A percentile compares a stretch with the other conserved stretches of the same genome.
These are phyloP conservation scores for Pygoscelis adeliae DNA, from an alignment of 2,113 vertebrate genomes.

Conservation along the genomic window DNA sequence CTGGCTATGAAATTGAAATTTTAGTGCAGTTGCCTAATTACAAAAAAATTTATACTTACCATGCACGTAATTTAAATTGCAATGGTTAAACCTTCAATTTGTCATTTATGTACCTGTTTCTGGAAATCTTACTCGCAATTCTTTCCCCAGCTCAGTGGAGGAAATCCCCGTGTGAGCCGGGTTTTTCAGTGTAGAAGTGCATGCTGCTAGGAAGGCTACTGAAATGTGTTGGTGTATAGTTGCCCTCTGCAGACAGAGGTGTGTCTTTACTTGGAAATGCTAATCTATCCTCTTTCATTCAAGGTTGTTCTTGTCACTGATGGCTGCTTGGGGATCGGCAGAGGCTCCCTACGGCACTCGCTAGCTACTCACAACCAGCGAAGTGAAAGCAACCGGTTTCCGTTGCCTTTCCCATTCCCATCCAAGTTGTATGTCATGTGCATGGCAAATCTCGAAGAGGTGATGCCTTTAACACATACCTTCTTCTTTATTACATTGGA, in stretches of 20 bases:
- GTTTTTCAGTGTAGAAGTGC: background rate
- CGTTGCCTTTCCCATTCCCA: conserved; percentile 92
- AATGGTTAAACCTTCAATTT: background rate
- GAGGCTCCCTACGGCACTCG: conserved; percentile 91
- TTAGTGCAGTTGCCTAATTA: background rate
- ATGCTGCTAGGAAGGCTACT: background rate
- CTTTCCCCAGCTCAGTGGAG: background rate
- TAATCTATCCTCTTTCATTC: background rate
- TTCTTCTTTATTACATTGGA: background rate
- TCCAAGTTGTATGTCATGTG: conserved; percentile 95
- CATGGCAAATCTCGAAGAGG: conserved; percentile 96
- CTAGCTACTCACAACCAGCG: conserved; percentile 87
- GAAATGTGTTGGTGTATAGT: background rate
- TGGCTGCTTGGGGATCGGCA: conserved; percentile 93
- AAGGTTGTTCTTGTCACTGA: conserved; percentile 96
- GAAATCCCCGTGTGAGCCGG: background rate
- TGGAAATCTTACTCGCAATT: background rate
- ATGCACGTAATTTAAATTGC: background rate
- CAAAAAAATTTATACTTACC: background rate
- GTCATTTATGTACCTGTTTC: background rate
- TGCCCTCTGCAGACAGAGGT: background rate
- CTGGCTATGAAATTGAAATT: background rate
- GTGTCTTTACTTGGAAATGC: background rate
- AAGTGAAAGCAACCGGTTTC: conserved; percentile 90
- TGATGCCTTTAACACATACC: conserved; percentile 33